phyloP scores from a whole-genome alignment of 2,113 vertebrate species.

The Agelaius tricolor region DNA sequence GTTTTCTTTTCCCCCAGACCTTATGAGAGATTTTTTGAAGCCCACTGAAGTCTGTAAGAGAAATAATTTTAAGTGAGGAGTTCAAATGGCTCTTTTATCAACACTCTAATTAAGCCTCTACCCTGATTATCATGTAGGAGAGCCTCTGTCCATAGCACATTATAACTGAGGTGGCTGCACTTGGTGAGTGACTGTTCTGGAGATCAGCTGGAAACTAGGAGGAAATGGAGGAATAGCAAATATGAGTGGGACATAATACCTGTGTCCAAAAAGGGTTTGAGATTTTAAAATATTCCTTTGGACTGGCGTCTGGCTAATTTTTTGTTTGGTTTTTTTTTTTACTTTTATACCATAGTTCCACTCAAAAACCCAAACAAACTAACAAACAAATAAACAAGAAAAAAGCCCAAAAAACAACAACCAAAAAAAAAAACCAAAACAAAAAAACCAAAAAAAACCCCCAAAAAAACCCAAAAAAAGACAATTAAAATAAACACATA shows the following conservation, averaged over 20 bases:
- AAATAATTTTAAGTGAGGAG: not conserved
- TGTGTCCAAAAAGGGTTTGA: not conserved
- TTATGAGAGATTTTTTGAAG: not conserved
- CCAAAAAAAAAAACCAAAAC: no score
- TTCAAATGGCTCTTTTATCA: not conserved
- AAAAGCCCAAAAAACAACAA: no score
- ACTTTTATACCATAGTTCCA: not conserved
- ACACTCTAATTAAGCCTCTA: not conserved
- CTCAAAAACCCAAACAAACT: no score
- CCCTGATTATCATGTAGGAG: not conserved
- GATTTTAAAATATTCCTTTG: not conserved
- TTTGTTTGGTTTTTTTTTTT: not conserved
- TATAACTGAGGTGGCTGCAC: not conserved
- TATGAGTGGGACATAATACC: not conserved
- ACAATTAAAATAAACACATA: not conserved
- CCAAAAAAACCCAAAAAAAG: no score
- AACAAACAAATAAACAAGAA: no score
- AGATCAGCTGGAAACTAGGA: not conserved
- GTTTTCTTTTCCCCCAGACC: not conserved
- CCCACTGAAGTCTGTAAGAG: not conserved
- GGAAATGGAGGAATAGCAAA: not conserved
- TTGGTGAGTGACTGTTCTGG: not conserved
- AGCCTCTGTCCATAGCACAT: not conserved
- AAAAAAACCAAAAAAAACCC: no score
- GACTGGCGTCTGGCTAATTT: not conserved